Evolutionary conservation across 2,888 invertebrate genomes (phyloP), one percentile per base, ranked within the genome.

Genomic region (Drosophila antonietae): DNA sequence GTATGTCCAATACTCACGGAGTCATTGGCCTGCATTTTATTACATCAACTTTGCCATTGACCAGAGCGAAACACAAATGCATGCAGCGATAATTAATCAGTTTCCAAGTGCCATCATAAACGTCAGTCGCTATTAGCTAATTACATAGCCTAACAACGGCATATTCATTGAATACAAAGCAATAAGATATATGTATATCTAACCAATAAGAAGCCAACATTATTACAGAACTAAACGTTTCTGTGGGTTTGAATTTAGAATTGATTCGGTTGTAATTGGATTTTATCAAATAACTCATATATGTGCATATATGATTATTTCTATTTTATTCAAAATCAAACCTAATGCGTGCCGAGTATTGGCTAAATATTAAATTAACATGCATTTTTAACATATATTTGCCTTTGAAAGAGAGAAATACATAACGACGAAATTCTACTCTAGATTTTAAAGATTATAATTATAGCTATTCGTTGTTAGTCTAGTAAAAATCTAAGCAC

Each of bases 1-100:
- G 35, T 20, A 23, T 28, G 28, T 28, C 10, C n/a, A 58, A 47
- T 23, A 46, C 41, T 43, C 47, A 61, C 14, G 52, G 23, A 75
- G 80, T 77, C 77, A 75, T 65, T 80, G 80, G 76, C 77, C 75
- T 69, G 68, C 52, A 61, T 59, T 41, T 56, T 20, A 67, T 43
- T 47, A 47, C 20, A 57, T 35, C 51, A 23, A 43, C 47, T 53
- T 62, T 55, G 59, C 55, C 62, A 70, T 56, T 68, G 58, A 47
- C 28, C 44, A 49, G 37, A n/a, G 46, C 18, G 33, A 44, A 57
- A 51, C 18, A 57, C 39, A 52, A 77, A 62, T 46, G 15, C 58
- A 57, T 67, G 74, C 44, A 46, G 60, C 43, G 63, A 43, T 79
- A 75, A 75, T 77, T 75, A 79, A 78, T 78, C 78, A 62, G 56